These are phyloP conservation scores for Drosophila malerkotliana DNA, from an alignment of 1,140 invertebrate genomes.

Conservation along the genomic window DNA sequence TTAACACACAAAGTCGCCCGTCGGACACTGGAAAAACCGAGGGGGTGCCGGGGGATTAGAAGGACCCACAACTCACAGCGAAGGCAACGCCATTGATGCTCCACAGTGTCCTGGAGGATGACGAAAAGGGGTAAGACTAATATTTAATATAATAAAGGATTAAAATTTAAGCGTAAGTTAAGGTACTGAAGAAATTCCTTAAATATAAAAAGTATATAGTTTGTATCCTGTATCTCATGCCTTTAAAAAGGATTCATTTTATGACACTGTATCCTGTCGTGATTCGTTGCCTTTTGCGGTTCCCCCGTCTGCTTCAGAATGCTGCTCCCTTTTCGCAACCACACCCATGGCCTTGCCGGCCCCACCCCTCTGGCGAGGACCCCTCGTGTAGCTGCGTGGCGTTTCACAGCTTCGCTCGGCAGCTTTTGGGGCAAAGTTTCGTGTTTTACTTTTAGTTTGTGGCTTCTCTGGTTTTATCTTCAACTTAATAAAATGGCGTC, in stretches of 20 bases:
- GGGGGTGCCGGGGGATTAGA: slow-evolving; percentile 31
- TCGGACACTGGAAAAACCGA: slow-evolving; percentile 26
- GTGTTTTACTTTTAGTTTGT: slow-evolving; percentile 82
- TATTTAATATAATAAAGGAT: too few relatives aligned
- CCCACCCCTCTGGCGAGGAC: background rate
- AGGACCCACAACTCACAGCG: slow-evolving; percentile 40
- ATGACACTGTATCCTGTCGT: slow-evolving; percentile 25
- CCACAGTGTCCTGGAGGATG: slow-evolving; percentile 23
- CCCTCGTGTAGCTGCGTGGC: slow-evolving; percentile 42
- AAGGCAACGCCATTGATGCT: slow-evolving; percentile 25
- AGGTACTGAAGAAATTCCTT: background rate
- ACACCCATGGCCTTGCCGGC: slow-evolving; percentile 3
- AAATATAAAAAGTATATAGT: background rate
- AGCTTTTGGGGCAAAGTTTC: slow-evolving; percentile 72
- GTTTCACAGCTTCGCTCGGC: slow-evolving; percentile 74
- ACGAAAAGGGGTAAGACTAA: background rate
- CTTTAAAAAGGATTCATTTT: background rate
- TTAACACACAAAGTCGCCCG: slow-evolving; percentile 74
- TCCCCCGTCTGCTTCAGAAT: slow-evolving; percentile 19
- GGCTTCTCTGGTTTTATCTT: slow-evolving; percentile 81
- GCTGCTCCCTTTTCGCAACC: background rate
- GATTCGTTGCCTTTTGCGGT: slow-evolving; percentile 36
- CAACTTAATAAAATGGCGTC: slow-evolving; percentile 81
- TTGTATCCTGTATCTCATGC: background rate
- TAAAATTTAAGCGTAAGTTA: too few relatives aligned